A percentile compares a stretch with the other conserved stretches of the same genome.
Evolutionary conservation across 2,113 vertebrate genomes (phyloP).

Genomic region (Phylloscopus whistleri): DNA sequence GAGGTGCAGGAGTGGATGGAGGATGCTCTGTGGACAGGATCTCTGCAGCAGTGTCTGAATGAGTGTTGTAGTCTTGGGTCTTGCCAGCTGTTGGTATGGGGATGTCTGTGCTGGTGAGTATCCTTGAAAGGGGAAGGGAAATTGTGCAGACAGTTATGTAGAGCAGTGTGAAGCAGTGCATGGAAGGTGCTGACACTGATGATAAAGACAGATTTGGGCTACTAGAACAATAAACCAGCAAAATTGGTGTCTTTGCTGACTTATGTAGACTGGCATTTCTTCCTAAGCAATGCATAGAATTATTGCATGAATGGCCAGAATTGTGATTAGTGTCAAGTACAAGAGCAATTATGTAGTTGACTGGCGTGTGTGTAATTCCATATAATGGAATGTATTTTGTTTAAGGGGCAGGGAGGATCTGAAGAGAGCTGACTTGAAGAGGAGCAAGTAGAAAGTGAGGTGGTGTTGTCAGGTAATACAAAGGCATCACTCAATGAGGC

Average conservation of each 20-base stretch:
- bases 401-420: not conserved
- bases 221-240: slow-evolving; percentile 31
- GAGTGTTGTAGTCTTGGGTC: not conserved
- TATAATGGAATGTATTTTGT: not conserved
- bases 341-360: not conserved
- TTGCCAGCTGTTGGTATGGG: not conserved
- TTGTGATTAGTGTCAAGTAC: not conserved
- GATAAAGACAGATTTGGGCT: slow-evolving; percentile 45
- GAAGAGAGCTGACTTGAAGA: not conserved
- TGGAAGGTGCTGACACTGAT: slow-evolving; percentile 31
- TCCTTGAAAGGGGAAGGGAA: not conserved
- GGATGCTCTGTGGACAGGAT: not conserved
- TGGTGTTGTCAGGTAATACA: not conserved
- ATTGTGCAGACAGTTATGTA: not conserved
- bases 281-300: not conserved
- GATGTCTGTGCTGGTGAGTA: not conserved
- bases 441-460: not conserved
- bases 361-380: not conserved
- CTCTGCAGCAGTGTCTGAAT: not conserved
- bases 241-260: not conserved
- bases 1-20: not conserved
- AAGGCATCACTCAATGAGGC: not conserved
- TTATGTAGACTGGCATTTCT: not conserved
- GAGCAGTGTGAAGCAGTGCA: slow-evolving; percentile 11
- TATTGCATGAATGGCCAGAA: not conserved